Conservation (phyloP, 2,888 invertebrate genomes). For the Xestia c-nigrum region DNA sequence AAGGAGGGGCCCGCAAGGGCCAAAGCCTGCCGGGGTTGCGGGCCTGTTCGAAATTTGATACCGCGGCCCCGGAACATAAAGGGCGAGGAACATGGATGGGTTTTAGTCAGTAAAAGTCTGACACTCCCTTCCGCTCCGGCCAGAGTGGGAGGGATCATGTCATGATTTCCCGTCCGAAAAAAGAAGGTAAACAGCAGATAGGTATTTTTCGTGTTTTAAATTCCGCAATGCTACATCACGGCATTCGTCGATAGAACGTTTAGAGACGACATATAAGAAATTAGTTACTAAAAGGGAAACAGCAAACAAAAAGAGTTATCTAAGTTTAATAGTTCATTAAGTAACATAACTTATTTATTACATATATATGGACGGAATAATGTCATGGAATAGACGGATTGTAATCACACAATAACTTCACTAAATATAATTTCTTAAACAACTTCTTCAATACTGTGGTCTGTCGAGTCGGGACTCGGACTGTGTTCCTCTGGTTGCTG, state of each 20-base stretch:
- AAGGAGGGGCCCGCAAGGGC: too few species aligned
- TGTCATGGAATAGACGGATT: slow-evolving; percentile 34
- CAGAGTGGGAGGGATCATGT: too few species aligned
- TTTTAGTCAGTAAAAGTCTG: too few species aligned
- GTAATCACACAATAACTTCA: slow-evolving; percentile 24
- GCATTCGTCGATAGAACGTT: background rate
- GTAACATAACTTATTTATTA: slow-evolving; percentile 10
- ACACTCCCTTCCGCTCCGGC: too few species aligned
- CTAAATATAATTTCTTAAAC: slow-evolving; percentile 68
- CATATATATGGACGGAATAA: slow-evolving; percentile 50
- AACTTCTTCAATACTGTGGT: slow-evolving; percentile 87
- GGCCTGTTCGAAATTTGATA: too few species aligned
- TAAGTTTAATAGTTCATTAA: background rate
- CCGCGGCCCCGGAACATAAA: too few species aligned
- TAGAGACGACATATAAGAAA: background rate
- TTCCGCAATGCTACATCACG: background rate
- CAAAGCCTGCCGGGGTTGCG: too few species aligned
- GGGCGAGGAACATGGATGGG: too few species aligned
- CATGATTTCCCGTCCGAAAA: too few species aligned
- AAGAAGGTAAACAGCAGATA: too few species aligned
- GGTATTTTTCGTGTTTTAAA: background rate
- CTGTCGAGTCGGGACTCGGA: slow-evolving; percentile 80
- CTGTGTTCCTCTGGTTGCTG: slow-evolving; percentile 77
- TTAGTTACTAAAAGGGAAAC: background rate
- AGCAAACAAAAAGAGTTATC: background rate